A percentile compares a stretch with the other conserved stretches of the same genome.
phyloP scores from a whole-genome alignment of 1,140 invertebrate species.

The Metopolophium dirhodum region DNA sequence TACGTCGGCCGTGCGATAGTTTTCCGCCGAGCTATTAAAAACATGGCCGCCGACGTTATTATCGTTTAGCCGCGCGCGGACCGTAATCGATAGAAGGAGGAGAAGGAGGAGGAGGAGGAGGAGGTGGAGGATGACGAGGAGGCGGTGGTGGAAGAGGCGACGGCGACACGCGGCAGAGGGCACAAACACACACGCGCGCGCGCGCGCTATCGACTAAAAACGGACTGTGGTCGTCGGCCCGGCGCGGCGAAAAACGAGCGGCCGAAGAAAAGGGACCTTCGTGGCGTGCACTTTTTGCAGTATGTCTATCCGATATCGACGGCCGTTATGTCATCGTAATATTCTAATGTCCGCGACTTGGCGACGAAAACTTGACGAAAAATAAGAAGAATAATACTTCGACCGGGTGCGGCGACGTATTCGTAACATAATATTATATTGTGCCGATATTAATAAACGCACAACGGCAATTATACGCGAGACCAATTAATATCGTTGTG shows the following conservation, averaged over 20 bases:
- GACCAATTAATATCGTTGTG: too few species aligned
- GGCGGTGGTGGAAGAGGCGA: neutral
- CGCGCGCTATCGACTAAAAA: neutral
- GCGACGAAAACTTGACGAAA: too few species aligned
- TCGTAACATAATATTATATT: too few species aligned
- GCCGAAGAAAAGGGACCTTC: neutral
- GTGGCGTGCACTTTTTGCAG: too few species aligned
- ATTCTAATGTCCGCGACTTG: too few species aligned
- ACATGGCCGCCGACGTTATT: slow-evolving; percentile 20
- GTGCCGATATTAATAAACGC: too few species aligned
- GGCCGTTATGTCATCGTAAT: too few species aligned
- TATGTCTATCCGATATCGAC: neutral
- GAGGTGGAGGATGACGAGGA: too few species aligned
- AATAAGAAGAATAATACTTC: too few species aligned
- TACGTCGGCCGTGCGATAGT: neutral
- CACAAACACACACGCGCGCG: too few species aligned
- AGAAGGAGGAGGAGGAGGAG: neutral
- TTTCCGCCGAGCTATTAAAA: neutral
- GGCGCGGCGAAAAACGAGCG: neutral
- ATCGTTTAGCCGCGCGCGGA: neutral
- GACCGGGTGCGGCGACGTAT: too few species aligned
- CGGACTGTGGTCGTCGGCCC: neutral
- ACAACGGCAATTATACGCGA: too few species aligned
- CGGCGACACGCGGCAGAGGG: neutral
- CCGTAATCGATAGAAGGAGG: neutral